Base-by-base conservation (phyloP, 2,888 invertebrate species). In the Seira sanloemensis region DNA sequence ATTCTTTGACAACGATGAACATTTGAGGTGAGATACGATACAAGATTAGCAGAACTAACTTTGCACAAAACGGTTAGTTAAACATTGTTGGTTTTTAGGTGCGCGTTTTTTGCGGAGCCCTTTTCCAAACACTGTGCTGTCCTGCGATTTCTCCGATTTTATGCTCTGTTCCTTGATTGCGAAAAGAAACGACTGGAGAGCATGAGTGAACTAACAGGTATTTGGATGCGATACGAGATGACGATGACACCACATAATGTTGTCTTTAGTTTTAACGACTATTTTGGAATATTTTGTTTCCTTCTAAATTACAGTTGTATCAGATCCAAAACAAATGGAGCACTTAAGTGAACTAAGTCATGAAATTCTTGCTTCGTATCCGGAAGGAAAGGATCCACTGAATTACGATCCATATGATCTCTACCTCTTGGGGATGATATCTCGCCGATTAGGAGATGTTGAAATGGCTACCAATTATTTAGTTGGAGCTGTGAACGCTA, bases 161-260 rank as follows among this genome's bases (percentile, higher is more conserved):
- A 98, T 91, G 94, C 97, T 0, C 94, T 94, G 37, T 98, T 97
- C 90, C 93, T 97, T 92, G 96, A 97, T 0, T 95, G 96, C 86
- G 98, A 98, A 91, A 98, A 97, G 91, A 96, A 96, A 89, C 95
- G 96, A 86, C 92, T 97, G 72, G 97, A 98, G 91, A 96, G 96
- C 87, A 94, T 95, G 91, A 94, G 94, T 0, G 95, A 95, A 89
- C 91, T 92, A 1, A 91, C 91, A 83, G 94, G 94, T 90, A 90
- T 77, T 86, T 50, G 46, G n/a, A n/a, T n/a, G n/a, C n/a, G n/a
- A n/a, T n/a, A n/a, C n/a, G n/a, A n/a, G n/a, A n/a, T n/a, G n/a
- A n/a, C n/a, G n/a, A n/a, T n/a, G n/a, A n/a, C n/a, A n/a, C n/a
- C n/a, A n/a, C n/a, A n/a, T n/a, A n/a, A n/a, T n/a, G n/a, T n/a